These are phyloP conservation scores for Heliopora coerulea DNA, from an alignment of 92 coral and sea anemone species.

Conservation along the genomic window DNA sequence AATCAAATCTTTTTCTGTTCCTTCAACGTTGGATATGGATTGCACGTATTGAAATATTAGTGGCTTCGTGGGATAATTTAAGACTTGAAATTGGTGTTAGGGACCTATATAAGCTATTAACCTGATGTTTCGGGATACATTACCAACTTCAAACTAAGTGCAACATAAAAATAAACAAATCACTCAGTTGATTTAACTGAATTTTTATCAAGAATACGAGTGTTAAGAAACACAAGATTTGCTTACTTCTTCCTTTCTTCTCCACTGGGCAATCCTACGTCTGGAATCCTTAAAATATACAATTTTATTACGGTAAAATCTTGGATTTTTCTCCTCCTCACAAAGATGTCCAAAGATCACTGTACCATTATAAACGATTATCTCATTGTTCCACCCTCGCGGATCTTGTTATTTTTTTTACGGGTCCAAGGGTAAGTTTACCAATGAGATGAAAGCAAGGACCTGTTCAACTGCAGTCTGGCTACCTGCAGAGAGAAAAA, in stretches of 20 bases:
- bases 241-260: conserved; percentile 6
- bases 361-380: conserved; percentile 10
- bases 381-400: conserved; percentile 33
- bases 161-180: no score
- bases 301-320: neutral
- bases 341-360: conserved; percentile 28
- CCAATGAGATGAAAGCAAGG: conserved; percentile 7
- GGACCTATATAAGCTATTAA: no score
- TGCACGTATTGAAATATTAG: no score
- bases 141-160: no score
- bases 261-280: neutral
- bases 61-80: no score
- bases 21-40: no score
- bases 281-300: neutral
- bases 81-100: no score
- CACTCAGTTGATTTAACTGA: no score
- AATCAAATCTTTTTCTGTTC: no score
- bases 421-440: conserved; percentile 8
- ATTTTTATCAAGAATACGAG: no score
- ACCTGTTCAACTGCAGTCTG: conserved; percentile 5
- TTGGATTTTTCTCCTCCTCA: neutral
- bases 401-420: neutral
- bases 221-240: no score
- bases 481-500: neutral
- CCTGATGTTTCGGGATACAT: no score